Conservation (phyloP, 30 jellyfish, hydroid and myxozoan genomes). For the Aurelia aurita complex sp. Pacific region DNA sequence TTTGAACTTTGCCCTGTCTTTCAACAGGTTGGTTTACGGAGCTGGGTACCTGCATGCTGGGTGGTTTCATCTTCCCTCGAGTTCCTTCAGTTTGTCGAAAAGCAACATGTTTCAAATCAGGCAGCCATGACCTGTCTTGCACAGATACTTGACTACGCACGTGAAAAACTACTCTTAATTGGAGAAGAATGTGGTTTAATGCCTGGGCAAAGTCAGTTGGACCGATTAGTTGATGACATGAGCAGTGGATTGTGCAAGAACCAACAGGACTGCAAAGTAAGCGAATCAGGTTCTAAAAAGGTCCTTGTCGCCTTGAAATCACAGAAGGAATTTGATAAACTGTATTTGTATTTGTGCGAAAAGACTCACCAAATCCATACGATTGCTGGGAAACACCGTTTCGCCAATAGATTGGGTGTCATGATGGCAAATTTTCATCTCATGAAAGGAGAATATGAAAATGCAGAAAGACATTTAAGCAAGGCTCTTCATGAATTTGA, state of each 20-base stretch:
- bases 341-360: conserved; percentile 62
- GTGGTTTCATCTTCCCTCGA: conserved; percentile 78
- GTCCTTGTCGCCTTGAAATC: conserved; percentile 60
- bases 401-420: conserved; percentile 67
- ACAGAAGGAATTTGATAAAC: conserved; percentile 47
- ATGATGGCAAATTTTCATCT: conserved; percentile 79
- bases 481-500: conserved; percentile 66
- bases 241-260: conserved; percentile 50
- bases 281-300: conserved; percentile 14
- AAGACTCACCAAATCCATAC: conserved; percentile 28
- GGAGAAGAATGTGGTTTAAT: conserved; percentile 73
- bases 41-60: conserved; percentile 87
- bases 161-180: conserved; percentile 63
- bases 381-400: conserved; percentile 56
- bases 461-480: conserved; percentile 68
- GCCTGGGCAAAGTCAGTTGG: conserved; percentile 51
- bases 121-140: conserved; percentile 63
- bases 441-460: conserved; percentile 46
- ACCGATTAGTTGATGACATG: conserved; percentile 4
- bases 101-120: conserved; percentile 50
- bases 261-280: conserved; percentile 36
- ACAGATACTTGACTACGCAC: conserved; percentile 65
- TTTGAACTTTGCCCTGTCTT: too few relatives aligned
- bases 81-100: conserved; percentile 58
- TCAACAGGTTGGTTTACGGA: conserved; percentile 32